Conservation (phyloP, 2,888 invertebrate species). For the Punctoribates punctum region DNA sequence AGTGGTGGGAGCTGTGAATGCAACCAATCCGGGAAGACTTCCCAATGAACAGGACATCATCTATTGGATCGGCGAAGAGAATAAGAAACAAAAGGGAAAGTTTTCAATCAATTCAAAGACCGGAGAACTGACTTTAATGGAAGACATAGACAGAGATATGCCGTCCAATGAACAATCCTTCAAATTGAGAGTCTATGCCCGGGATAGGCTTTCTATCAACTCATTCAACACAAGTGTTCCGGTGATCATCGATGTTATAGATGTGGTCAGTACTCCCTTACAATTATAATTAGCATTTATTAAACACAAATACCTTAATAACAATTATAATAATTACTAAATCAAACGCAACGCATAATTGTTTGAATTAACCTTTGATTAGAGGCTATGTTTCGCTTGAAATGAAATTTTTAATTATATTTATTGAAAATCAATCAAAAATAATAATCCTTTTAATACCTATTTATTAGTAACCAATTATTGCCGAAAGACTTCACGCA, state of each 20-base stretch:
- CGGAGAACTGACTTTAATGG: conserved; percentile 50
- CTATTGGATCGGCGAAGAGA: conserved; percentile 50
- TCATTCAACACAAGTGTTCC: conserved; percentile 49
- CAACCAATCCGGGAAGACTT: conserved; percentile 48
- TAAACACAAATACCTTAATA: background rate
- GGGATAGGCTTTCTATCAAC: conserved; percentile 50
- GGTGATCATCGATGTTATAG: conserved; percentile 48
- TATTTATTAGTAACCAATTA: background rate
- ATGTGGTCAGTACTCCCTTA: conserved; percentile 43
- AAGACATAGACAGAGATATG: conserved; percentile 50
- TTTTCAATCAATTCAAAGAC: conserved; percentile 49
- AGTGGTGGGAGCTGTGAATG: conserved; percentile 50
- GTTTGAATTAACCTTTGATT: too few species aligned
- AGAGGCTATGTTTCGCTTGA: background rate
- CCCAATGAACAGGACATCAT: conserved; percentile 49
- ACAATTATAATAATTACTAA: too few species aligned
- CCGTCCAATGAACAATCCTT: conserved; percentile 50
- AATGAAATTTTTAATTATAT: too few species aligned
- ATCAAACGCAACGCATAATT: too few species aligned
- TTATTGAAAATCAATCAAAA: background rate
- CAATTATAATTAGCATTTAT: background rate
- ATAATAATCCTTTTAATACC: background rate
- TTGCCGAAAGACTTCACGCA: background rate
- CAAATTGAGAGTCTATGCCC: conserved; percentile 49
- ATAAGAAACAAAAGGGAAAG: conserved; percentile 41